Base-by-base conservation (phyloP, 2,888 invertebrate genomes). In the Pandemis corylana region DNA sequence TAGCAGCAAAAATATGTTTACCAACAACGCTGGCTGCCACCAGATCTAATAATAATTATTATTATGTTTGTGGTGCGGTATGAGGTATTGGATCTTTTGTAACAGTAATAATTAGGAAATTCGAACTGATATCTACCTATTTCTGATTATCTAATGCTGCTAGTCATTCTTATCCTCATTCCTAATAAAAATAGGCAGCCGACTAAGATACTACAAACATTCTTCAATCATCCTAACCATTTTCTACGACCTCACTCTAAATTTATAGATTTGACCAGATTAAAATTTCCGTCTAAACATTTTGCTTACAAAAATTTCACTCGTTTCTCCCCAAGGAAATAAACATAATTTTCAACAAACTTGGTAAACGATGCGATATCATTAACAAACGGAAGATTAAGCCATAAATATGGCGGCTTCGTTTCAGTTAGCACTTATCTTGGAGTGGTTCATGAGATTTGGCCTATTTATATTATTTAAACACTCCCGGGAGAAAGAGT, bases 321-420 rank as follows among this genome's bases (percentile, higher is more conserved):
- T 75, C 41, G 67, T 71, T 63, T 42, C 75, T 75, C 67, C 67
- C 71, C 53, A n/a, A 75, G 77, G 77, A 78, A 77, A 78, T 85
- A 84, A 86, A 84, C 83, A 82, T 82, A 82, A 82, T 83, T 86
- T 85, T 81, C 80, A 80, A 80, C 83, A 81, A 87, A 87, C 82
- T 87, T 85, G 82, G 83, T 81, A 82, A 85, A 82, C 84, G 84
- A 84, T 85, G 84, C 81, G 84, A 80, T 87, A 87, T 86, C 83
- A 85, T 85, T 88, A 85, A 83, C 83, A 79, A 82, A 77, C 75
- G 78, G 78, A 81, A 83, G 79, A 82, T 80, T 77, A 76, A 79
- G 79, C 77, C 75, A 80, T 85, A 84, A 83, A 85, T 84, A 83
- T 76, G 44, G 75, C 74, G 76, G 79, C 72, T 82, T 82, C 78